These are phyloP conservation scores for Cotesia vestalis DNA, from an alignment of 1,140 invertebrate genomes.

Conservation along the genomic window DNA sequence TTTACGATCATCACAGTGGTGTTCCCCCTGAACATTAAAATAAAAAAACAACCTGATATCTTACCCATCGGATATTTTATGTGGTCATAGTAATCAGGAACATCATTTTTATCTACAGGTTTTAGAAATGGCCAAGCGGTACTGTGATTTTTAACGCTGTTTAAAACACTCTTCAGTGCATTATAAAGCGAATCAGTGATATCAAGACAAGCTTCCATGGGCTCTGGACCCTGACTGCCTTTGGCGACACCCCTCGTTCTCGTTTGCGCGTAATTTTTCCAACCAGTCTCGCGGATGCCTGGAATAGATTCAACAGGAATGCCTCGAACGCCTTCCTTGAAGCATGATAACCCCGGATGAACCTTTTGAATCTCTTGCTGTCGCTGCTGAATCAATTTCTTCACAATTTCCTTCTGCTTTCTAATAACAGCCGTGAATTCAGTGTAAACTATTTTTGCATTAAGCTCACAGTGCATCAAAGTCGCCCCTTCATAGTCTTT, in stretches of 20 bases:
- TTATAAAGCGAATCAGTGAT: conserved; percentile 75
- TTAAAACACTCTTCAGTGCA: conserved; percentile 79
- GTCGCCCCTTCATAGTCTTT: conserved; percentile 99
- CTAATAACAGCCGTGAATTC: conserved; percentile 90
- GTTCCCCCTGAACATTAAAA: conserved; percentile 30
- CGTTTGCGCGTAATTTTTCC: conserved; percentile 73
- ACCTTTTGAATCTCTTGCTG: conserved; percentile 85
- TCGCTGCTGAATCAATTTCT: conserved; percentile 86
- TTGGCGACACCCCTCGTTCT: conserved; percentile 69
- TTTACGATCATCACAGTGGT: no score
- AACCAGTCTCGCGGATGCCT: conserved; percentile 80
- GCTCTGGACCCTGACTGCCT: conserved; percentile 72
- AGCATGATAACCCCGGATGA: conserved; percentile 89
- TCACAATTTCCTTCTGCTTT: conserved; percentile 94
- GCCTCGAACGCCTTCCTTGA: conserved; percentile 86
- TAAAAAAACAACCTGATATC: conserved; percentile 41
- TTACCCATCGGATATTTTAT: conserved; percentile 99
- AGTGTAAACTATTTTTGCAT: conserved; percentile 92
- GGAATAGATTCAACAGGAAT: conserved; percentile 92
- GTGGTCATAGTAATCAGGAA: conserved; percentile 97
- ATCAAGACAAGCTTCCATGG: conserved; percentile 68
- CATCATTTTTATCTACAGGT: conserved; percentile 90
- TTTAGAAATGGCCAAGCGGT: conserved; percentile 94
- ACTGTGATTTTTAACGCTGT: conserved; percentile 83
- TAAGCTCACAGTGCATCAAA: conserved; percentile 97